Base-by-base conservation (phyloP, 2,113 vertebrate species). In the Rhineura floridana region DNA sequence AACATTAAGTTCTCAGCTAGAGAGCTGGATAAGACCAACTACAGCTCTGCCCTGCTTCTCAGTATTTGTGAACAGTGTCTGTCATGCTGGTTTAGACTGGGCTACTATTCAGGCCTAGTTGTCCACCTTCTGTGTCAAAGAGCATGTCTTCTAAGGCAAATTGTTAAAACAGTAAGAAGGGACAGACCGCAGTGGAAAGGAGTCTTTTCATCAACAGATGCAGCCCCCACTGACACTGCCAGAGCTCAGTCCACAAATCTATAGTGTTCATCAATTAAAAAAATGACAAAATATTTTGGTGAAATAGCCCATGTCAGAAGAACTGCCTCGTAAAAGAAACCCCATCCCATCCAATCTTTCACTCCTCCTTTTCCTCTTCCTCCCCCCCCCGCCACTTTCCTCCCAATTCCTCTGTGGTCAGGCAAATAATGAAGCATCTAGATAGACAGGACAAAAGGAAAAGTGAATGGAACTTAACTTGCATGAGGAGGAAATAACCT, bases 241-340 rank as follows among this genome's bases (percentile, higher is more conserved):
- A 0, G 89, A 94, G 87, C 90, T 96, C 94, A 90, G 92, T 94
- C 92, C 94, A 93, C 91, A 97, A 96, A 97, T 96, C 96, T 96
- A 96, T 97, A 97, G 96, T 97, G 67, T 91, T 96, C 96, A 97
- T 97, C 95, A 97, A 97, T 97, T 67, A 33, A 97, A 97, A 97
- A 96, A 96, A 96, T 96, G 96, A 97, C 94, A 96, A 96, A 94
- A 93, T 90, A 94, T 95, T 94, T 91, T 91, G 96, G 95, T 59
- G 55, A 96, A 96, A 96, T 90, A 95, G 42, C 76, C 87, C 17
- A 59, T 6, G 9, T 92, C 94, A 91, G 87, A 81, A 75, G 36
- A 91, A 50, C 2, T 0, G 94, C 93, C 92, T 80, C 90, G 3
- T 93, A 96, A 95, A 96, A 93, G 94, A 95, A 91, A 87, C 65